phyloP scores from a whole-genome alignment of 2,113 vertebrate genomes.

The Nycticebus coucang region DNA sequence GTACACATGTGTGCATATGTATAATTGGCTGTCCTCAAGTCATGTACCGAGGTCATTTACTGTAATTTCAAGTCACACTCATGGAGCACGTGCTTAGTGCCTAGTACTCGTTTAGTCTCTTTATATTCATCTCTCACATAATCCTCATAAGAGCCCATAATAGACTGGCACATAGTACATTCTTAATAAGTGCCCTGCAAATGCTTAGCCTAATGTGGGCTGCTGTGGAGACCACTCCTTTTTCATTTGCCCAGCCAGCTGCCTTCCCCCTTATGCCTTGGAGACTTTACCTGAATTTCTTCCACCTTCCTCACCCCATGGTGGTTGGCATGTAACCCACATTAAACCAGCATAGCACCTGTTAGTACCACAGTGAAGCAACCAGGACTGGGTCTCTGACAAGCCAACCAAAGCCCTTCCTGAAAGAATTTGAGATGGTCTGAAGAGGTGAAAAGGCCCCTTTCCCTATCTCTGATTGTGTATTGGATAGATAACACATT shows the following conservation, averaged over 20 bases:
- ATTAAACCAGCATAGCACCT: neutral
- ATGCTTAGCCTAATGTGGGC: too few relatives aligned
- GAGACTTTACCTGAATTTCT: neutral
- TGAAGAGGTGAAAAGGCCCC: neutral
- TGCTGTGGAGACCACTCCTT: neutral
- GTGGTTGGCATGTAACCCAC: accelerated
- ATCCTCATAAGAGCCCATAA: accelerated
- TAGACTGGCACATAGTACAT: accelerated
- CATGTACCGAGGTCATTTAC: neutral
- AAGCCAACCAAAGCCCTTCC: neutral
- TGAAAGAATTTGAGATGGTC: neutral
- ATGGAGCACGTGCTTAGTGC: neutral
- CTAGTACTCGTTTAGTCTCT: accelerated
- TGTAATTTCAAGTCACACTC: neutral
- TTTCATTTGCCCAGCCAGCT: neutral
- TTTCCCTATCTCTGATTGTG: neutral
- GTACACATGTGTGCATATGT: neutral
- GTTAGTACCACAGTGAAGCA: accelerated
- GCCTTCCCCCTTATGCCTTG: neutral
- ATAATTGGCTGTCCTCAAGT: neutral
- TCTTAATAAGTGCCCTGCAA: neutral
- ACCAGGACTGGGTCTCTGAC: too few relatives aligned
- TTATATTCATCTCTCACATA: accelerated
- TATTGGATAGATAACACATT: neutral
- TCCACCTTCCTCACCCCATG: accelerated